These are phyloP conservation scores for Oreochromis tanganicae DNA, from an alignment of 2,113 vertebrate species.

Conservation along the genomic window DNA sequence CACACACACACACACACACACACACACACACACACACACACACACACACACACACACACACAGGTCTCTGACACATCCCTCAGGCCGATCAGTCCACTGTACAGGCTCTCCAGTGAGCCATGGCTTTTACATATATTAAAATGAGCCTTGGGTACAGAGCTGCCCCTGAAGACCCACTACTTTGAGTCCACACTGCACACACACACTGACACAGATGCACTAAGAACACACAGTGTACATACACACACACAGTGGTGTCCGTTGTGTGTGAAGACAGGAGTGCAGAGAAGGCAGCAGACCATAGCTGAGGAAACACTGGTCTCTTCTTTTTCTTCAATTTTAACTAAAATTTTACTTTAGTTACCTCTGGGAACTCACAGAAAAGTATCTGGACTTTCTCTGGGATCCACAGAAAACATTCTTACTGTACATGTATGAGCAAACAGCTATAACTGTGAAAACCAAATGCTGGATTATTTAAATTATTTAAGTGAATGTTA, in stretches of 20 bases:
- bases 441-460: background rate
- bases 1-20: no score
- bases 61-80: conserved; percentile 59
- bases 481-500: background rate
- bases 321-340: conserved; percentile 15
- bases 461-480: background rate
- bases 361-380: conserved; percentile 4
- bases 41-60: background rate
- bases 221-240: background rate
- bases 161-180: conserved; percentile 41
- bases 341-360: conserved; percentile 44
- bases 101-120: conserved; percentile 65
- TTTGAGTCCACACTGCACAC: conserved; percentile 20
- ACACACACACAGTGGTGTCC: conserved; percentile 33
- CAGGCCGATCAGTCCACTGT: conserved; percentile 64
- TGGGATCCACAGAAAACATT: background rate
- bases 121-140: conserved; percentile 72
- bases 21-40: background rate
- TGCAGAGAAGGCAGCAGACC: conserved; percentile 52
- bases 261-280: conserved; percentile 46
- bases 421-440: background rate
- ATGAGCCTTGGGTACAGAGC: conserved; percentile 58
- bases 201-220: conserved; percentile 8
- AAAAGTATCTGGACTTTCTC: background rate
- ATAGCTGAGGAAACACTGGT: conserved; percentile 41